Evolutionary conservation across 2,888 invertebrate genomes (phyloP).

Genomic region (Andrena fulva): DNA sequence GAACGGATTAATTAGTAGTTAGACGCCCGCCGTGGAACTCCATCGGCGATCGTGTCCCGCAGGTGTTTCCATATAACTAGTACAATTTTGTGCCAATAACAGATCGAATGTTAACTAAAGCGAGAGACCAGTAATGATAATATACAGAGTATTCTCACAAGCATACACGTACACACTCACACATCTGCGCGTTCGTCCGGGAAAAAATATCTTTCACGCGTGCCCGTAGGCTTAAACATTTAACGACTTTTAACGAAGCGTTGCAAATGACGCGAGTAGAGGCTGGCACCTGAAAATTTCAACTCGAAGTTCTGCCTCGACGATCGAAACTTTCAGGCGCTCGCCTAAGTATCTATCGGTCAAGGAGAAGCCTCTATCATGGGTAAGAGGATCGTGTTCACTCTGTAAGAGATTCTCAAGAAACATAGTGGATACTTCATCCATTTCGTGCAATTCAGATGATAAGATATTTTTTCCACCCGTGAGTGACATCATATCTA

Average conservation of each 20-base stretch:
- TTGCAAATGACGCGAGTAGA: neutral
- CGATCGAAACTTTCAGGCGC: neutral
- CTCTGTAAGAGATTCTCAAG: neutral
- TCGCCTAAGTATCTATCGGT: neutral
- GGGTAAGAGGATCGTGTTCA: neutral
- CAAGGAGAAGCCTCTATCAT: neutral
- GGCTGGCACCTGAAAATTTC: neutral
- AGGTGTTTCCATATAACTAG: slow-evolving; percentile 78
- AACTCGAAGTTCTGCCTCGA: neutral
- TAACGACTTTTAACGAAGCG: neutral
- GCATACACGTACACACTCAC: slow-evolving; percentile 17
- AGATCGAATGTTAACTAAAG: slow-evolving; percentile 70
- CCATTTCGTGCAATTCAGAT: slow-evolving; percentile 10
- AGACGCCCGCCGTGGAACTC: slow-evolving; percentile 23
- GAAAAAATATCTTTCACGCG: slow-evolving; percentile 42
- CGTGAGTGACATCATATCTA: slow-evolving; percentile 44
- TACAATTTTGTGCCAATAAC: slow-evolving; percentile 84
- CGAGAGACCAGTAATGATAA: slow-evolving; percentile 60
- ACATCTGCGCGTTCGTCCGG: slow-evolving; percentile 28
- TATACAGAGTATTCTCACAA: slow-evolving; percentile 51
- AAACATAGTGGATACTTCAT: neutral
- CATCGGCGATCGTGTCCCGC: slow-evolving; percentile 51
- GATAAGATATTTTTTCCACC: slow-evolving; percentile 59
- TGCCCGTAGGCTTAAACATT: neutral
- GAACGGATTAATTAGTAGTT: neutral